A percentile compares a stretch with the other conserved stretches of the same genome.
phyloP scores from a whole-genome alignment of 1,140 invertebrate genomes.

The Araneus ventricosus region DNA sequence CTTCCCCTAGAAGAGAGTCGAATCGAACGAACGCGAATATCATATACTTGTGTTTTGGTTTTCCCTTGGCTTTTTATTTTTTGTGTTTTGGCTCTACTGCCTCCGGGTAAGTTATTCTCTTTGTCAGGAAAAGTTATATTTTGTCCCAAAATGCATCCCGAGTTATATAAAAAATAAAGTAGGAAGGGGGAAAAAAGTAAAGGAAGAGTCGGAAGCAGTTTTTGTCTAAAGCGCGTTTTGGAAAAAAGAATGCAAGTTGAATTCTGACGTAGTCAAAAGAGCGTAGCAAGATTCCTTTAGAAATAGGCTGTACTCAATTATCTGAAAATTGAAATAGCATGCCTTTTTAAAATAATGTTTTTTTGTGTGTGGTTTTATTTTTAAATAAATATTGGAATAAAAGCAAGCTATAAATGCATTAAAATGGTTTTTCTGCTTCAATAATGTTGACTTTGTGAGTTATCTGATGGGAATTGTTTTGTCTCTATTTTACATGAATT shows the following conservation, averaged over 20 bases:
- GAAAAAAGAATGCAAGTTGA: not conserved
- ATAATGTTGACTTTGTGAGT: not conserved
- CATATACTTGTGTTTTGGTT: constrained; percentile 36
- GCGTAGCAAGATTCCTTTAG: not conserved
- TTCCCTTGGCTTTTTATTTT: not conserved
- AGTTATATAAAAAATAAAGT: constrained; percentile 6
- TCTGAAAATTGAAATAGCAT: constrained; percentile 27
- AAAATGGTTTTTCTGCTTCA: not conserved
- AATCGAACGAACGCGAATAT: constrained; percentile 32
- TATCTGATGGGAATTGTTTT: not conserved
- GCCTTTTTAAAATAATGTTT: not conserved
- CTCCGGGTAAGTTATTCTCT: constrained; percentile 36
- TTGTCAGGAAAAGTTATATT: constrained; percentile 31
- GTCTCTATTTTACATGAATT: not conserved
- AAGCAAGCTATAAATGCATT: not conserved
- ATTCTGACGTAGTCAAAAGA: constrained; percentile 4
- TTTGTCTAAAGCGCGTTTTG: not conserved
- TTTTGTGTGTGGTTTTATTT: not conserved
- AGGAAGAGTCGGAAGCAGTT: not conserved
- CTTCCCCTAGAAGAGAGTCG: not conserved
- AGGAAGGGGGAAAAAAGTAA: not conserved
- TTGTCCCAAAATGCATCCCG: constrained; percentile 22
- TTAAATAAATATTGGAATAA: not conserved
- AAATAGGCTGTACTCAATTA: constrained; percentile 12
- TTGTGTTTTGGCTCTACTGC: not conserved